Evolutionary conservation across 2,113 vertebrate genomes (phyloP).

Genomic region (Tetrax tetrax): DNA sequence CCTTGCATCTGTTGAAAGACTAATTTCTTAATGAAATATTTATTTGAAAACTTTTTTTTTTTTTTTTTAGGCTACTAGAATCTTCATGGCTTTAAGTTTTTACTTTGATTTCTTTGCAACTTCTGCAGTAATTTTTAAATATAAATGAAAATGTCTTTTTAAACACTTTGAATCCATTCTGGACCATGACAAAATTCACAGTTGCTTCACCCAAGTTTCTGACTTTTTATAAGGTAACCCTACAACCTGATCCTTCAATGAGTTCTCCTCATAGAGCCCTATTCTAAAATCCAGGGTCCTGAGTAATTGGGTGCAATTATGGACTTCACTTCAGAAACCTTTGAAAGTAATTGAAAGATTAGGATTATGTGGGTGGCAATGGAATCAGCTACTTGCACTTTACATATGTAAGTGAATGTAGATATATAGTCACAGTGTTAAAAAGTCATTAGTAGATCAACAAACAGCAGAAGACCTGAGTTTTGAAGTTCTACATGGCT

Average conservation of each 20-base stretch:
- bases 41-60: background rate
- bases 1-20: background rate
- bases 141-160: background rate
- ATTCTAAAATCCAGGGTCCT: background rate
- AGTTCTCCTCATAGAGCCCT: background rate
- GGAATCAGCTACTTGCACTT: background rate
- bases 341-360: background rate
- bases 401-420: background rate
- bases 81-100: background rate
- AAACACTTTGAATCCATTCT: background rate
- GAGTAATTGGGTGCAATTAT: background rate
- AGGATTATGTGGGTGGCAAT: background rate
- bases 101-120: background rate
- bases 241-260: background rate
- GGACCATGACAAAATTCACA: background rate
- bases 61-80: background rate
- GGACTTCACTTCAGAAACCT: background rate
- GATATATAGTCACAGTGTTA: background rate
- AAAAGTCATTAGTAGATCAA: background rate
- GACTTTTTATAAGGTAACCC: background rate
- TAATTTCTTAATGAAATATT: background rate
- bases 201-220: background rate
- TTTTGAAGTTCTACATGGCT: background rate
- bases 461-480: background rate
- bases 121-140: background rate